A percentile compares a stretch with the other conserved stretches of the same genome.
Conservation (phyloP, 2,797 vertebrate genomes). For the Chaenodraco wilsoni region DNA sequence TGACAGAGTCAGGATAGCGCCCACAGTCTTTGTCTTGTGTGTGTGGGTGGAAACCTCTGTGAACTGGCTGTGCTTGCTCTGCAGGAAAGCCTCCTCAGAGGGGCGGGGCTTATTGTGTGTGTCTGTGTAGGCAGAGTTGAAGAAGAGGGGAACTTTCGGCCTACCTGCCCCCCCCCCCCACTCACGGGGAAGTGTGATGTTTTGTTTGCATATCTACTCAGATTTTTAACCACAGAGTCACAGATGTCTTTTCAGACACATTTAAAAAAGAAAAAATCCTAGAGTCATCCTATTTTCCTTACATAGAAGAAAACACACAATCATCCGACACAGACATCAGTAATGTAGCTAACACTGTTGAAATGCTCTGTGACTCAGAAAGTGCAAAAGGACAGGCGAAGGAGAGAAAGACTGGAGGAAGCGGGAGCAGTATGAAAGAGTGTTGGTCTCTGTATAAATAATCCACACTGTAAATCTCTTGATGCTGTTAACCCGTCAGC, state of each 20-base stretch:
- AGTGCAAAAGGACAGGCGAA: conserved; percentile 14
- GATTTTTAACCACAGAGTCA: conserved; percentile 1
- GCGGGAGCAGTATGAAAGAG: background rate
- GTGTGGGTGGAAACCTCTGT: conserved; percentile 66
- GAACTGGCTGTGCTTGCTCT: conserved; percentile 77
- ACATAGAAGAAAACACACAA: conserved; percentile 18
- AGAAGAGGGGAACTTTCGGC: conserved; percentile 15
- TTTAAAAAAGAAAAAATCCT: background rate
- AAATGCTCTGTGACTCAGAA: conserved; percentile 45
- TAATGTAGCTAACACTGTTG: conserved; percentile 39
- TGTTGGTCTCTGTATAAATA: conserved; percentile 2
- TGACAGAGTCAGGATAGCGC: conserved; percentile 49
- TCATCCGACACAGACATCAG: conserved; percentile 55
- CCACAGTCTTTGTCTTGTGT: conserved; percentile 57
- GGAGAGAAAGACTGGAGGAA: background rate
- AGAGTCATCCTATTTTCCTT: conserved; percentile 1
- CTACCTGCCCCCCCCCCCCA: conserved; percentile 16
- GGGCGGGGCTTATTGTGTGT: conserved; percentile 44
- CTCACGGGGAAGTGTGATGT: conserved; percentile 37
- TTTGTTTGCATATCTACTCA: conserved; percentile 10
- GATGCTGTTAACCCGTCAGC: conserved; percentile 9
- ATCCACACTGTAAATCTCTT: background rate
- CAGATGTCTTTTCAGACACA: background rate
- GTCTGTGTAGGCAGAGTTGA: conserved; percentile 36
- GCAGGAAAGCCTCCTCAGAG: conserved; percentile 59